Evolutionary conservation across 35 echinoderm and acorn worm species (phyloP).

Genomic region (Lytechinus pictus): DNA sequence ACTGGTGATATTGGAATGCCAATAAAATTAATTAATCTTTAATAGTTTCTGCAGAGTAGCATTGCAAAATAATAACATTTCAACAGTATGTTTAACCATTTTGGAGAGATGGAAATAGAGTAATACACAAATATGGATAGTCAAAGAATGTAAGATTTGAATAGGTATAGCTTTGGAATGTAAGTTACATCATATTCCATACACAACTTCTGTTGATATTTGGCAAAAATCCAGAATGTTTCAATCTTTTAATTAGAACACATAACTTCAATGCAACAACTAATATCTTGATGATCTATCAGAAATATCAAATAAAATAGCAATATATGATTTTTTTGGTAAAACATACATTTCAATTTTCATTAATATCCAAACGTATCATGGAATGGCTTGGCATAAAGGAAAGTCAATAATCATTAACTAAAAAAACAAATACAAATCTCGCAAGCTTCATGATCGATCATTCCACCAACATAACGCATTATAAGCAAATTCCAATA

Average conservation of each 20-base stretch:
- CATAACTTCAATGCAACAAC: not conserved
- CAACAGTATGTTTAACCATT: not conserved
- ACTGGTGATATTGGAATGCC: not conserved
- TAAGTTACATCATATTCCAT: not conserved
- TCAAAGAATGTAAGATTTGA: not conserved
- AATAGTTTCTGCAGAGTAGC: not conserved
- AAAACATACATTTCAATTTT: not conserved
- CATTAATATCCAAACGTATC: not conserved
- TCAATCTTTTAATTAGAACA: not conserved
- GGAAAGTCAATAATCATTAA: not conserved
- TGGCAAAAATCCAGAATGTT: not conserved
- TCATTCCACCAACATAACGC: not conserved
- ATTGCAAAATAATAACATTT: not conserved
- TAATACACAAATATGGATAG: not conserved
- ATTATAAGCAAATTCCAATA: slow-evolving; percentile 19
- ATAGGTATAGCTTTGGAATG: not conserved
- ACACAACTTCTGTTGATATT: not conserved
- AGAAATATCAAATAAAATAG: not conserved
- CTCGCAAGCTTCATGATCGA: not conserved
- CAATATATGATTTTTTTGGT: not conserved
- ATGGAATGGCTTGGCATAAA: not conserved
- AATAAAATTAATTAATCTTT: not conserved
- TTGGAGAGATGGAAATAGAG: not conserved
- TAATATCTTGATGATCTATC: not conserved
- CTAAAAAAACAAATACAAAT: not conserved